A percentile compares a stretch with the other conserved stretches of the same genome.
Conservation (phyloP, 2,797 vertebrate species). For the Pseudochaenichthys georgianus region DNA sequence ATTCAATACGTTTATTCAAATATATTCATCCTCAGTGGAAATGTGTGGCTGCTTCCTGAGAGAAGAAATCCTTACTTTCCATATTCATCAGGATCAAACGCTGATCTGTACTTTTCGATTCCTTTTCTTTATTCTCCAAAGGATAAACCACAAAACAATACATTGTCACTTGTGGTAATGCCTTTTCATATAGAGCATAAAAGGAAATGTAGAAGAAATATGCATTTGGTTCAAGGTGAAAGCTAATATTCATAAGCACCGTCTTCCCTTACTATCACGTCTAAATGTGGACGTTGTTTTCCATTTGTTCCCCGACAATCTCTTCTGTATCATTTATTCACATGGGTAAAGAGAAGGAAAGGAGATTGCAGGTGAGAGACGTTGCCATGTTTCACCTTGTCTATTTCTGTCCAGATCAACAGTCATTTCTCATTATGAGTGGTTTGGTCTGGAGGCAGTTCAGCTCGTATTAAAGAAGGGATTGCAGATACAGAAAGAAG, state of each 20-base stretch:
- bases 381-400: constrained; percentile 43
- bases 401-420: constrained; percentile 63
- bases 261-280: constrained; percentile 37
- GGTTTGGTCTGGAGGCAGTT: constrained; percentile 58
- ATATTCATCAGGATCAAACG: constrained; percentile 42
- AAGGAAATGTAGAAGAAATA: neutral
- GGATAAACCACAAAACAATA: constrained; percentile 27
- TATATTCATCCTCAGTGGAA: constrained; percentile 39
- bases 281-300: constrained; percentile 55
- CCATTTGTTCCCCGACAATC: constrained; percentile 41
- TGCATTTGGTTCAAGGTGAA: constrained; percentile 30
- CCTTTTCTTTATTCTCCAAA: constrained; percentile 8
- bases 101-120: constrained; percentile 13
- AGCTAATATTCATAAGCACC: constrained; percentile 24
- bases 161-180: neutral
- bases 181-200: constrained; percentile 13
- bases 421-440: constrained; percentile 51
- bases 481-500: constrained; percentile 60
- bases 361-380: constrained; percentile 33
- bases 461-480: constrained; percentile 60
- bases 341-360: constrained; percentile 19
- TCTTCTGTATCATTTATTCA: constrained; percentile 54
- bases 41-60: constrained; percentile 38
- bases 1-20: constrained; percentile 45
- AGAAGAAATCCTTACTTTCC: constrained; percentile 41